Conservation (phyloP, 2,888 invertebrate genomes). For the Chelonus formosanus region DNA sequence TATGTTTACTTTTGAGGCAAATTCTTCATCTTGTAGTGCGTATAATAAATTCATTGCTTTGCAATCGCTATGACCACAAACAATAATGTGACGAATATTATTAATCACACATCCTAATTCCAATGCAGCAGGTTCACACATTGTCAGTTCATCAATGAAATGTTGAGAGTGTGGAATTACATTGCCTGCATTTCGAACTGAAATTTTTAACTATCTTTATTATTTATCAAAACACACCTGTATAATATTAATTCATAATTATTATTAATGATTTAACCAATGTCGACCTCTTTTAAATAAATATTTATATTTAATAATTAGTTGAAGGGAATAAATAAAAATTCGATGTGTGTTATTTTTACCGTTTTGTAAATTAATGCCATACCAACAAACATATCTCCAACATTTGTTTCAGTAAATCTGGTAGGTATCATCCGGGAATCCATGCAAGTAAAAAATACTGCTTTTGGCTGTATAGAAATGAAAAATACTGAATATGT, state of each 20-base stretch:
- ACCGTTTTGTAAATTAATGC: conserved; percentile 15
- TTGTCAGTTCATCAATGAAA: conserved; percentile 85
- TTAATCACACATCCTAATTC: conserved; percentile 94
- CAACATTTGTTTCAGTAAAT: conserved; percentile 94
- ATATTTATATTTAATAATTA: conserved; percentile 21
- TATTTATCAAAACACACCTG: too few species aligned
- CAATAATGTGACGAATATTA: conserved; percentile 89
- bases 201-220: conserved; percentile 48
- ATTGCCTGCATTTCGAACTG: conserved; percentile 96
- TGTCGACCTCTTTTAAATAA: too few species aligned
- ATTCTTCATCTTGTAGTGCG: conserved; percentile 80
- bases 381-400: conserved; percentile 96
- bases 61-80: conserved; percentile 98
- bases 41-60: conserved; percentile 96
- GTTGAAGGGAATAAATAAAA: conserved; percentile 9
- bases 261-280: too few species aligned
- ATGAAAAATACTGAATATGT: conserved; percentile 42
- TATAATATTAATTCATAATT: too few species aligned
- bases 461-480: conserved; percentile 85
- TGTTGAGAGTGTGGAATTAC: conserved; percentile 91
- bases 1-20: conserved; percentile 72
- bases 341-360: too few species aligned
- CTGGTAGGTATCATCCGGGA: conserved; percentile 96
- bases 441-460: conserved; percentile 98
- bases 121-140: conserved; percentile 94